These are phyloP conservation scores for Athene cunicularia DNA, from an alignment of 2,113 vertebrate species.

Conservation along the genomic window DNA sequence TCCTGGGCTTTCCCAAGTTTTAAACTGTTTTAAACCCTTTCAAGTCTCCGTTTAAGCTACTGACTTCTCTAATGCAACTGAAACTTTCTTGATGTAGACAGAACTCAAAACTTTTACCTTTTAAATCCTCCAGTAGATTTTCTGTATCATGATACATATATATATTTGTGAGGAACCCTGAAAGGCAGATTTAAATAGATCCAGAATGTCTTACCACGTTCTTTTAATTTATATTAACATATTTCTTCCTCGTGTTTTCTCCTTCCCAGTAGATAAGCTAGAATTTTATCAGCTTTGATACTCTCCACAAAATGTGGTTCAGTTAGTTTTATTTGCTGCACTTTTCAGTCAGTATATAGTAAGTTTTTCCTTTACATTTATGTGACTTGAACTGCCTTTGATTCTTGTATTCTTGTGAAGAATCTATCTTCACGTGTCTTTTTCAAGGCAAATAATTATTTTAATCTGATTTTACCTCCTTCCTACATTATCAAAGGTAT, in stretches of 20 bases:
- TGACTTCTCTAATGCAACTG: background rate
- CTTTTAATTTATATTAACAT: background rate
- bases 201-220: background rate
- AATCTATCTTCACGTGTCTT: background rate
- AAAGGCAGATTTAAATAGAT: constrained; percentile 7
- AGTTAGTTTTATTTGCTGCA: background rate
- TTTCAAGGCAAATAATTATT: background rate
- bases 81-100: background rate
- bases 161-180: background rate
- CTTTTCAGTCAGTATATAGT: background rate
- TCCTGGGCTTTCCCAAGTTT: background rate
- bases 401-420: background rate
- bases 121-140: background rate
- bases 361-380: background rate
- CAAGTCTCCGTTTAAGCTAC: background rate
- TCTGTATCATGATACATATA: background rate
- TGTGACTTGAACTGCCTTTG: background rate
- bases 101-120: background rate
- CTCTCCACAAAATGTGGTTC: background rate
- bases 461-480: background rate
- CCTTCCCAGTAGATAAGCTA: background rate
- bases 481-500: background rate
- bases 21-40: background rate
- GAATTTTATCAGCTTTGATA: background rate
- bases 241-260: background rate